Conservation (phyloP, 2,113 vertebrate species). For the Calonectris borealis region DNA sequence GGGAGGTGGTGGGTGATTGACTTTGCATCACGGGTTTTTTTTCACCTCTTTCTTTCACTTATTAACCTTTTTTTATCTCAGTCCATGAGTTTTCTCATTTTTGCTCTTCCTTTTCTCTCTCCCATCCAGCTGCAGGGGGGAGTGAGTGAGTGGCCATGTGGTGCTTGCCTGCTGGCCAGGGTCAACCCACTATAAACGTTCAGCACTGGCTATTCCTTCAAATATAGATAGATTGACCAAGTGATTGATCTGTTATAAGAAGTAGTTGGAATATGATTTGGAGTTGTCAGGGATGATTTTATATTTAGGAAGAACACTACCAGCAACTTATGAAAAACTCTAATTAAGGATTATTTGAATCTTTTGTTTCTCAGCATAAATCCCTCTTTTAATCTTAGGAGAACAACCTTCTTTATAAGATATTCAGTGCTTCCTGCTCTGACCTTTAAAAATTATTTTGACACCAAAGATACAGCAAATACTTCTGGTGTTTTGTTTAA, state of each 20-base stretch:
- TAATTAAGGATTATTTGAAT: neutral
- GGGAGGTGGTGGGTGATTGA: neutral
- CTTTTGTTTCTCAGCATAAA: neutral
- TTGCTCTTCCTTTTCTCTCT: neutral
- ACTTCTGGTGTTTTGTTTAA: neutral
- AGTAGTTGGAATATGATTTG: neutral
- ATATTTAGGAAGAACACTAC: neutral
- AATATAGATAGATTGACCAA: neutral
- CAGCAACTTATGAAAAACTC: no score
- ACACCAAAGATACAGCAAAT: neutral
- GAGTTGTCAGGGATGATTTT: neutral
- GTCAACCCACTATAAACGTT: neutral
- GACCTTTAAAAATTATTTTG: neutral
- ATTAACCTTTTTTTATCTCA: neutral
- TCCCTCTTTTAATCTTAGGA: neutral
- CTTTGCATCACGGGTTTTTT: neutral
- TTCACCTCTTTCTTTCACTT: neutral
- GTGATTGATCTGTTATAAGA: neutral
- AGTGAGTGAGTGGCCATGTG: neutral
- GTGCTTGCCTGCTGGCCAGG: neutral
- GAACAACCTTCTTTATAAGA: neutral
- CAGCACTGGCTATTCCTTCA: neutral
- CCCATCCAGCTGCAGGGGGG: neutral
- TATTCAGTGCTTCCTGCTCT: neutral
- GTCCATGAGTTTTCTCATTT: neutral